Percentiles rank a stretch among this genome's conserved stretches.
These are phyloP conservation scores for Lasioglossum leucozonium DNA, from an alignment of 2,888 invertebrate species.

Conservation along the genomic window DNA sequence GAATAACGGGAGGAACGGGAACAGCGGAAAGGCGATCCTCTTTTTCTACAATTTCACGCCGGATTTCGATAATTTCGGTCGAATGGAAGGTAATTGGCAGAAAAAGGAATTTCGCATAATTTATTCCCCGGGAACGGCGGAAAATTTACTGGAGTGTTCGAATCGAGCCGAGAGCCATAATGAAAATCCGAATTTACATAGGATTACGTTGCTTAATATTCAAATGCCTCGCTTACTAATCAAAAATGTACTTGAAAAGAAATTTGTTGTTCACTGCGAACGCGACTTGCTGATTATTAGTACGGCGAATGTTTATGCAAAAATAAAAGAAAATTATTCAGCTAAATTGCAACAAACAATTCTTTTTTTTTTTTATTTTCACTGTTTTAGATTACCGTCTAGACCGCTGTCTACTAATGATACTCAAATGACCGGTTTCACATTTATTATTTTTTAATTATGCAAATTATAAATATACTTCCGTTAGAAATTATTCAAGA, in stretches of 20 bases:
- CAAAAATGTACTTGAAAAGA: not conserved
- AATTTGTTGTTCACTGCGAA: not conserved
- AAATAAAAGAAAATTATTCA: no score
- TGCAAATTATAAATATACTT: no score
- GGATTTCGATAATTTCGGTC: slow-evolving; percentile 8
- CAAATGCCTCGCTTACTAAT: not conserved
- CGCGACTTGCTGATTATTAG: not conserved
- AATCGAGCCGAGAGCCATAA: not conserved
- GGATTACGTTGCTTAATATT: slow-evolving; percentile 5
- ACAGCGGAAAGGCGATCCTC: slow-evolving; percentile 4
- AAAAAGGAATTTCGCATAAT: slow-evolving; percentile 4
- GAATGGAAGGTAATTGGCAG: slow-evolving; percentile 6
- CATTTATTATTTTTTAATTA: no score
- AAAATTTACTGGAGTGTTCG: not conserved
- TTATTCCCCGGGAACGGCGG: slow-evolving; percentile 10
- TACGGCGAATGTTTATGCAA: no score
- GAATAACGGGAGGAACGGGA: not conserved
- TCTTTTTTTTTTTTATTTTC: no score
- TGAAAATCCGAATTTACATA: slow-evolving; percentile 5
- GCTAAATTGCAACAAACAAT: no score
- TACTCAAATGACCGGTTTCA: no score
- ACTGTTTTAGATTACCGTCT: no score
- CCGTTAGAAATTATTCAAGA: no score
- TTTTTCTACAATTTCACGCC: slow-evolving; percentile 6
- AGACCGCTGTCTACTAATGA: no score